phyloP scores from a whole-genome alignment of 1,140 invertebrate species.

The Drosophila nasuta region DNA sequence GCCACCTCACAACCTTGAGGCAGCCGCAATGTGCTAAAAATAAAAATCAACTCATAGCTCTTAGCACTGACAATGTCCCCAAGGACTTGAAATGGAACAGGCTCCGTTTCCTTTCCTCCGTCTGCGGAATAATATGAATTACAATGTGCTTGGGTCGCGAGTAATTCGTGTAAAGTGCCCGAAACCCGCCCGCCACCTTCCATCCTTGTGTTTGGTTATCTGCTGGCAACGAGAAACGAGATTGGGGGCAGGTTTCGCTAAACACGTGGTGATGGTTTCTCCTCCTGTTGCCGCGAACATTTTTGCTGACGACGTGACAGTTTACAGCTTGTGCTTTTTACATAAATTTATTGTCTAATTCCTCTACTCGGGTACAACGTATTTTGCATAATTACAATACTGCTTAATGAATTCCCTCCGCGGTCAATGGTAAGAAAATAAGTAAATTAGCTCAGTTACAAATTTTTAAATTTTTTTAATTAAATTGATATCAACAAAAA shows the following conservation, averaged over 20 bases:
- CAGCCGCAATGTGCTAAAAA: conserved; percentile 44
- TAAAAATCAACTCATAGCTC: conserved; percentile 36
- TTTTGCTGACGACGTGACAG: conserved; percentile 53
- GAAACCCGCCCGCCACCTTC: conserved; percentile 5
- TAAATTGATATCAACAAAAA: too few relatives aligned
- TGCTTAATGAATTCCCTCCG: not conserved
- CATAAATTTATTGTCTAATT: conserved; percentile 78
- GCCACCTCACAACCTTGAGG: conserved; percentile 22
- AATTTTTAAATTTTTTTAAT: not conserved
- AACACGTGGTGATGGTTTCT: conserved; percentile 3
- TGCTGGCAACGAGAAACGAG: not conserved
- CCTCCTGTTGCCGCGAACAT: conserved; percentile 9
- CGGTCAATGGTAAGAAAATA: not conserved
- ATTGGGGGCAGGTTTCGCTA: not conserved
- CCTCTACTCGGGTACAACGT: conserved; percentile 30
- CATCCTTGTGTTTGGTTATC: conserved; percentile 1
- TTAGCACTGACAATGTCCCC: conserved; percentile 29
- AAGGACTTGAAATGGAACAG: conserved; percentile 51
- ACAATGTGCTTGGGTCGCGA: conserved; percentile 67
- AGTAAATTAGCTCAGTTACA: too few relatives aligned
- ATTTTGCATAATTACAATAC: conserved; percentile 51
- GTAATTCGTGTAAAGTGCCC: conserved; percentile 72
- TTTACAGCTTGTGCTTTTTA: conserved; percentile 65
- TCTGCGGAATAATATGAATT: conserved; percentile 74
- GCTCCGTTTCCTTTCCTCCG: conserved; percentile 1